Base-by-base conservation (phyloP, 2,797 vertebrate genomes). In the Trichosurus vulpecula region DNA sequence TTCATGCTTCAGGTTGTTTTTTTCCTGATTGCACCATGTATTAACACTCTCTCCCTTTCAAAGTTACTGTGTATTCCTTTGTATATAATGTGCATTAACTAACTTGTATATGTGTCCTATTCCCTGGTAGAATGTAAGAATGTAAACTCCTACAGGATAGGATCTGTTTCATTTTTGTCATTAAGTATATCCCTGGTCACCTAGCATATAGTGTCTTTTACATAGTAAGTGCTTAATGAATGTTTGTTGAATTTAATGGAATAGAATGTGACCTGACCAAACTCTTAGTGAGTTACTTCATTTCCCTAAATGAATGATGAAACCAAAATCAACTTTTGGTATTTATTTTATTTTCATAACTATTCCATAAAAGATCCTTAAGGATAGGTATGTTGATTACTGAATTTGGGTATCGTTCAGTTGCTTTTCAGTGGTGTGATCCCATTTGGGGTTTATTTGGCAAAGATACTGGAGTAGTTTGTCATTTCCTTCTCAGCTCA, bases 241-340 rank as follows among this genome's bases (percentile, higher is more conserved):
- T 61, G 35, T 66, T 66, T 35, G 31, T 74, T 74, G 14, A 74
- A 74, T 74, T 74, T n/a, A n/a, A 74, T 74, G 14, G 61, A n/a
- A n/a, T n/a, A 74, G 61, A 57, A 4, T 55, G 6, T 52, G 57
- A 87, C 2, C 57, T 12, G n/a, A 52, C 87, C 93, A 90, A 81
- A 12, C 27, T 54, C 29, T 66, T 30, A 10, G 27, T 87, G 58
- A 94, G 16, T 29, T n/a, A 91, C 10, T 92, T 22, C 31, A 87
- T 74, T 91, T 95, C 56, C 90, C 13, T 53, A 11, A 94, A 56
- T 5, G 52, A 53, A 30, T 0, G 90, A 52, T 5, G 56, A 58
- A 93, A 90, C 19, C 22, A 56, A 93, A 90, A 53, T 91, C 35
- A 90, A 54, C 41, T 41, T 56, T 96, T 96, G 30, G 57, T 29